These are phyloP conservation scores for Labeo calbasu DNA, from an alignment of 2,797 vertebrate genomes.

Conservation along the genomic window DNA sequence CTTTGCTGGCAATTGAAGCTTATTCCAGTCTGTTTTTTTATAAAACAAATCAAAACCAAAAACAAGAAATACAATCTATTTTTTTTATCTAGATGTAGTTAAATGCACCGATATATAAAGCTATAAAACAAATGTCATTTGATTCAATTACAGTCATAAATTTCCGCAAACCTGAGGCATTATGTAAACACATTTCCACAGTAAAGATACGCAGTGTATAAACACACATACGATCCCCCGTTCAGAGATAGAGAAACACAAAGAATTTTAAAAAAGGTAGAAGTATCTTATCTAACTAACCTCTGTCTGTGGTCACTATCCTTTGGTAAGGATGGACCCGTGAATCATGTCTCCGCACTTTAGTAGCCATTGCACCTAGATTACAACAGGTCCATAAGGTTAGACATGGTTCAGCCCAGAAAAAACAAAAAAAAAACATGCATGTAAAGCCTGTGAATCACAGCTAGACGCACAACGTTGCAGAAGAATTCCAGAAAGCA, in stretches of 20 bases:
- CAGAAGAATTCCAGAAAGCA: not conserved
- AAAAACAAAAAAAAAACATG: constrained; percentile 74
- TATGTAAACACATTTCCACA: constrained; percentile 38
- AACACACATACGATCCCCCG: not conserved
- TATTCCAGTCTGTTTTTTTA: constrained; percentile 48
- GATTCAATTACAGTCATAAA: constrained; percentile 19
- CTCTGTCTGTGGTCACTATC: constrained; percentile 99
- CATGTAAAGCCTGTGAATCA: constrained; percentile 27
- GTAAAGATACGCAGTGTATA: constrained; percentile 1
- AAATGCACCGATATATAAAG: not conserved
- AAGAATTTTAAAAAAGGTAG: constrained; percentile 64
- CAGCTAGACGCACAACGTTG: constrained; percentile 18
- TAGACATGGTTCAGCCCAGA: constrained; percentile 87
- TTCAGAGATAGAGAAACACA: constrained; percentile 63
- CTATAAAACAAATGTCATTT: constrained; percentile 20
- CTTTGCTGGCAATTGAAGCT: not conserved
- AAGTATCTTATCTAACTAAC: constrained; percentile 94
- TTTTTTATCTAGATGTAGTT: not conserved
- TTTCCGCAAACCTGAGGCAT: constrained; percentile 30
- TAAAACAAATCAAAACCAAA: constrained; percentile 66
- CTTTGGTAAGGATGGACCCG: constrained; percentile 99
- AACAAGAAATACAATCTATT: constrained; percentile 25
- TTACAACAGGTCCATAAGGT: constrained; percentile 96
- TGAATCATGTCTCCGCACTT: constrained; percentile 99
- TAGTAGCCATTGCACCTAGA: constrained; percentile 99